phyloP scores from a whole-genome alignment of 2,797 vertebrate genomes.

The Sitta carolinensis region DNA sequence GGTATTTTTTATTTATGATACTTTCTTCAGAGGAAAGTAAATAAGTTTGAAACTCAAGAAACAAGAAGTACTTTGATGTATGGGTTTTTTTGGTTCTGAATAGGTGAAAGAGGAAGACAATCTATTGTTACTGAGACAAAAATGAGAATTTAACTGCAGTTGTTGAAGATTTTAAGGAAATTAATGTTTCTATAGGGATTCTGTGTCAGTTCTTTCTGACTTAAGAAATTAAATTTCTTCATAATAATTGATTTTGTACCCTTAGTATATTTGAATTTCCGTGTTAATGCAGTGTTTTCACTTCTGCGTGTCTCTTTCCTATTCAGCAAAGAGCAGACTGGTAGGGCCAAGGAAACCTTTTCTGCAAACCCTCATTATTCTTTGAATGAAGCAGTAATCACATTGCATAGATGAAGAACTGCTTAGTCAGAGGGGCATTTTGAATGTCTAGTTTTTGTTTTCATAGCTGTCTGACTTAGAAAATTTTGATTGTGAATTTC shows the following conservation, averaged over 20 bases:
- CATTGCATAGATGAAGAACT: neutral
- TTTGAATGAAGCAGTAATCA: neutral
- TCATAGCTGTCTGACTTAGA: neutral
- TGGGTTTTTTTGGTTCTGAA: rapidly evolving
- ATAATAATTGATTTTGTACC: neutral
- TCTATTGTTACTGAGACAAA: neutral
- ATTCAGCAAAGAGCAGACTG: neutral
- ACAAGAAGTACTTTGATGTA: neutral
- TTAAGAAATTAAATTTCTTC: neutral
- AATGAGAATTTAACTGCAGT: neutral
- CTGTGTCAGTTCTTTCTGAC: neutral
- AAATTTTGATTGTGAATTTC: neutral
- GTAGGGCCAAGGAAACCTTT: neutral
- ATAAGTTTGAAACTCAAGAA: neutral
- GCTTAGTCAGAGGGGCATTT: neutral
- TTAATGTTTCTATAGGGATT: neutral
- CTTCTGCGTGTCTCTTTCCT: neutral
- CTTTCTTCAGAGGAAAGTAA: neutral
- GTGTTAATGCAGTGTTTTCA: neutral
- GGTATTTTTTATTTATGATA: neutral
- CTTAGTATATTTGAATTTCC: neutral
- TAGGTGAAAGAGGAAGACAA: neutral
- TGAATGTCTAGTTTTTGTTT: neutral
- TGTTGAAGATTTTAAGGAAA: neutral
- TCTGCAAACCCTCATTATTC: neutral